Evolutionary conservation across 1,140 invertebrate genomes (phyloP).

Genomic region (Hyles vespertilio): DNA sequence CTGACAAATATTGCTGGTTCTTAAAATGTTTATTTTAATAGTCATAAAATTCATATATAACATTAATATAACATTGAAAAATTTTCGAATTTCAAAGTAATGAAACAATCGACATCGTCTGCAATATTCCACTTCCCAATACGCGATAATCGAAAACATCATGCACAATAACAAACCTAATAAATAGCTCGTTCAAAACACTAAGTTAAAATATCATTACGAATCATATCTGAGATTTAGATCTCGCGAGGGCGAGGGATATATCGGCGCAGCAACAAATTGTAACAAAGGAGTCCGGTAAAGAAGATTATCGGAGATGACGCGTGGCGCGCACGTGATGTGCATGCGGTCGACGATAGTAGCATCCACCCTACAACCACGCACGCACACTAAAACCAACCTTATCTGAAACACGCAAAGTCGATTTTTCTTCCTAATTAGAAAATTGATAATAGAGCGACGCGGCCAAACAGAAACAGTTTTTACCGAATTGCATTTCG

Average conservation of each 20-base stretch:
- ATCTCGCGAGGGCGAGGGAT: slow-evolving; percentile 53
- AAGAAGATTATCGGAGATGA: slow-evolving; percentile 66
- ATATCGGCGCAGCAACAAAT: slow-evolving; percentile 58
- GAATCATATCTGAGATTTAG: slow-evolving; percentile 57
- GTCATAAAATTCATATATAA: too few relatives aligned
- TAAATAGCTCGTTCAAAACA: slow-evolving; percentile 45
- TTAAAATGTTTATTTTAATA: too few relatives aligned
- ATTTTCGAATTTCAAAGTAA: too few relatives aligned
- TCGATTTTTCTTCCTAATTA: slow-evolving; percentile 12
- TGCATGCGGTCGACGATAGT: slow-evolving; percentile 45
- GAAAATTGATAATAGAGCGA: slow-evolving; percentile 8
- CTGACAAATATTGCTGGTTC: too few relatives aligned
- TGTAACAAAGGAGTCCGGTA: slow-evolving; percentile 65
- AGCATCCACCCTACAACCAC: slow-evolving; percentile 37
- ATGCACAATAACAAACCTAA: slow-evolving; percentile 14
- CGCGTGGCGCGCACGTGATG: slow-evolving; percentile 61
- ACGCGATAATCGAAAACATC: background rate
- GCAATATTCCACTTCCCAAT: background rate
- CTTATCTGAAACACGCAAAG: slow-evolving; percentile 17
- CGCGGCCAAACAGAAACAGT: slow-evolving; percentile 24
- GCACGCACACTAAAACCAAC: slow-evolving; percentile 24
- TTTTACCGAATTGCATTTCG: slow-evolving; percentile 21
- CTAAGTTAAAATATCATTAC: slow-evolving; percentile 74
- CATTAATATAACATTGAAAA: too few relatives aligned
- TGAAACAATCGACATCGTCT: too few relatives aligned